Base-by-base conservation (phyloP, 2,797 vertebrate species). In the Mormyrus proboscirostris region DNA sequence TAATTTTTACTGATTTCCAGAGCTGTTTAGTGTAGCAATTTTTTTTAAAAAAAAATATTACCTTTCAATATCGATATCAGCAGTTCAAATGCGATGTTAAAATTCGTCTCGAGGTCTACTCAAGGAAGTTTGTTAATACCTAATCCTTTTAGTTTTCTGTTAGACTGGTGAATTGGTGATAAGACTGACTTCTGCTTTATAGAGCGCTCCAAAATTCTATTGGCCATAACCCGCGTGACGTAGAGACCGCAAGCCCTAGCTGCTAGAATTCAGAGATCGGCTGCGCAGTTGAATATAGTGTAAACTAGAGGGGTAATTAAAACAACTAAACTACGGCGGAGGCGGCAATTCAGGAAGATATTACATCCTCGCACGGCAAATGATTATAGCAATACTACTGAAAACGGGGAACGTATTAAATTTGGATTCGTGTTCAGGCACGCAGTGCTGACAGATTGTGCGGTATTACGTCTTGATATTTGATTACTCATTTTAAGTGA, bases 111-210 rank as follows among this genome's bases (percentile, higher is more conserved):
- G 51, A 65, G 33, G 38, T 88, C 4, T 44, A 86, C 14, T 53
- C n/a, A 82, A 57, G 50, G 16, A 59, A 55, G 41, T 88, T 82
- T 47, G 33, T 12, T 49, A 57, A 55, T 57, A 4, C 38, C 7
- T 16, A 88, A 16, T 41, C 5, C 57, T 55, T 76, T 44, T 8
- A 50, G 38, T 90, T 88, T 59, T 69, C 87, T 88, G 65, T 33
- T 88, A 50, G 44, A 91, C 10, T 89, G 92, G 90, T 93, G 90
- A 88, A 91, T 82, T 91, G 92, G 92, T 90, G 89, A 85, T 88
- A 91, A 92, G 92, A 92, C 91, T 92, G 90, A 89, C 90, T 91
- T 91, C 76, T 91, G 90, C 91, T 96, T 95, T 96, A 96, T 96
- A 96, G 92, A 89, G 93, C 91, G 92, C 91, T 91, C 88, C 90